These are phyloP conservation scores for Panthera tigris DNA, from an alignment of 2,113 vertebrate genomes.

Conservation along the genomic window DNA sequence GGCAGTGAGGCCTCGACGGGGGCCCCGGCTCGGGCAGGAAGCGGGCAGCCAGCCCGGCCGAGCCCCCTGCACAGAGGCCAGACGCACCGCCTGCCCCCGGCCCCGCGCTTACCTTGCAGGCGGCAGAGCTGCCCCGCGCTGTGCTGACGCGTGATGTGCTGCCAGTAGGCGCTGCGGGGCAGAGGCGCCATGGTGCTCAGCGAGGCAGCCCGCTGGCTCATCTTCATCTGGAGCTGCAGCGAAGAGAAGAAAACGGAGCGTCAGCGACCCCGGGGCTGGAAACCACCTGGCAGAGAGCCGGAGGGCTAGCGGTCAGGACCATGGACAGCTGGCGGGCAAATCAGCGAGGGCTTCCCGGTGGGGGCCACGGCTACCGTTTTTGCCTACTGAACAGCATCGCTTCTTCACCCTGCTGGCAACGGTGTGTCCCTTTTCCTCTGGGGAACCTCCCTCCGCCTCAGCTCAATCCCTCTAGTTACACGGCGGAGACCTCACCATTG, in stretches of 20 bases:
- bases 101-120: slow-evolving; percentile 81
- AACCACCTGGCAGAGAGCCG: rapidly evolving
- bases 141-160: slow-evolving; percentile 87
- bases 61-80: background rate
- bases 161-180: slow-evolving; percentile 90
- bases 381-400: rapidly evolving
- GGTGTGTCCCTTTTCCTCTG: rapidly evolving
- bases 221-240: slow-evolving; percentile 87
- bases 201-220: slow-evolving; percentile 84
- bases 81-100: too few relatives aligned
- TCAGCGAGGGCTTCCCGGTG: rapidly evolving
- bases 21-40: rapidly evolving
- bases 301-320: background rate
- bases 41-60: rapidly evolving
- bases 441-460: rapidly evolving
- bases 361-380: rapidly evolving
- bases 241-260: rapidly evolving
- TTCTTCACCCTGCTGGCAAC: background rate
- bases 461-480: rapidly evolving
- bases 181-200: slow-evolving; percentile 87
- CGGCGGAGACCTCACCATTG: background rate
- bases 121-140: slow-evolving; percentile 86
- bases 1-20: rapidly evolving
- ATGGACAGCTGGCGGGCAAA: background rate
- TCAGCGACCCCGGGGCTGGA: background rate